phyloP scores from a whole-genome alignment of 92 coral and sea anemone species.

The Phenganax marumi region DNA sequence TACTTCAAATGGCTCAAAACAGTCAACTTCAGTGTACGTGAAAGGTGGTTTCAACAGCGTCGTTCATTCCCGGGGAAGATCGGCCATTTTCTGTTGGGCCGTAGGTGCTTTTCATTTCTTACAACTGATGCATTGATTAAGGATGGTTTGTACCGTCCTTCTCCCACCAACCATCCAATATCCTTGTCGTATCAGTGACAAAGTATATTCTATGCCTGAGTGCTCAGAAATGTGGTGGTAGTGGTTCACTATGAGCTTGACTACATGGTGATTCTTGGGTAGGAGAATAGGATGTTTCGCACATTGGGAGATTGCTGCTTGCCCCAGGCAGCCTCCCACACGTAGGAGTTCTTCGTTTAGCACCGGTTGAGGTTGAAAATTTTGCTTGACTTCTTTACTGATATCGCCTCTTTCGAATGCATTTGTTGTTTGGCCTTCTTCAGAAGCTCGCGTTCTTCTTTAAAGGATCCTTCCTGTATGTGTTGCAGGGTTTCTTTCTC shows the following conservation, averaged over 20 bases:
- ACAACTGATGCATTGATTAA: conserved; percentile 13
- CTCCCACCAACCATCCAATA: conserved; percentile 14
- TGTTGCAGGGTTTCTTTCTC: not conserved
- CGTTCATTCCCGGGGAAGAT: conserved; percentile 7
- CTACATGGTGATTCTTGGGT: conserved; percentile 41
- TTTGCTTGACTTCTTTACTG: not conserved
- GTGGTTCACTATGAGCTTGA: conserved; percentile 20
- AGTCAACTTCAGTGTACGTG: conserved; percentile 4
- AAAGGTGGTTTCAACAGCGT: conserved; percentile 18
- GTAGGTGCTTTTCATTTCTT: conserved; percentile 4
- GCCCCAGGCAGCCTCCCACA: conserved; percentile 48
- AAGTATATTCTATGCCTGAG: conserved; percentile 35
- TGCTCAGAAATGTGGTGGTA: conserved; percentile 32
- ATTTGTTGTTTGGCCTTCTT: not conserved
- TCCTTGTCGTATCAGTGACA: conserved; percentile 11
- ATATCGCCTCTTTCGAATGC: not conserved
- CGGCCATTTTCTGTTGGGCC: conserved; percentile 22
- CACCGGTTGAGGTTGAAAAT: not conserved
- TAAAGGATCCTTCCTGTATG: not conserved
- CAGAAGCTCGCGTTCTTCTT: not conserved
- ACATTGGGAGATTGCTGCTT: conserved; percentile 28
- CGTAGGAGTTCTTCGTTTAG: not conserved
- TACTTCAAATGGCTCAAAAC: conserved; percentile 16
- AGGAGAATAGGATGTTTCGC: conserved; percentile 33
- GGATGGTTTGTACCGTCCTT: not conserved